Evolutionary conservation across 1,140 invertebrate species (phyloP), one percentile per base, ranked within the genome.

Genomic region (Brachystomella parvula): DNA sequence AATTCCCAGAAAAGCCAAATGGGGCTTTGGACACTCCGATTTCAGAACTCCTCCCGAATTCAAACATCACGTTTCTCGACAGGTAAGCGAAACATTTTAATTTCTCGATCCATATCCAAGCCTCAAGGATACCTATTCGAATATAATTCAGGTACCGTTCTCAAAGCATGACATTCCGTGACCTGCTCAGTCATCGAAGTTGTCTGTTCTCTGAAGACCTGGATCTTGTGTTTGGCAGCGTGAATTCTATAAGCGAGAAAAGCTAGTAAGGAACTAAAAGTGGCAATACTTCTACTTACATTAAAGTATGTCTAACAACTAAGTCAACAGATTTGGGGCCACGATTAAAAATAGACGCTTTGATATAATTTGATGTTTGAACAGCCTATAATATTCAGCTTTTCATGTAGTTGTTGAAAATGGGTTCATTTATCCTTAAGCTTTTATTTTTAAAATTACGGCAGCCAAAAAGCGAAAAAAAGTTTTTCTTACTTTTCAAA

Each of bases 1-100:
- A 56, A 39, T 64, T 32, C 26, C 63, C 63, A 3, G 31, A 64
- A 26, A 26, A 56, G 2, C 53, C 53, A 15, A 56, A 65, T 39
- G 2, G 3, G 1, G 58, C 44, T 24, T 29, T 65, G 64, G 64
- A 65, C 26, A 59, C 33, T 3, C 64, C 64, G 29, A 35, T 65
- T n/a, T 6, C 19, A 19, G 31, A 33, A 12, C 30, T 65, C 9
- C 12, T 29, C 2, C 61, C 61, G 6, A 28, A 30, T 9, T 24
- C 28, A 15, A 33, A 33, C 21, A 21, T 60, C 29, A 31, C 58
- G 21, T 33, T 60, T 19, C 15, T 15, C 21, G 58, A 60, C 29
- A 3, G 58, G 32, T 53, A 53, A 39, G 6, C 19, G 35, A 9
- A 39, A 6, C 19, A 39, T 9, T 15, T 53, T 15, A 6, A 6